Evolutionary conservation across 2,888 invertebrate genomes (phyloP).

Genomic region (Deilephila elpenor): DNA sequence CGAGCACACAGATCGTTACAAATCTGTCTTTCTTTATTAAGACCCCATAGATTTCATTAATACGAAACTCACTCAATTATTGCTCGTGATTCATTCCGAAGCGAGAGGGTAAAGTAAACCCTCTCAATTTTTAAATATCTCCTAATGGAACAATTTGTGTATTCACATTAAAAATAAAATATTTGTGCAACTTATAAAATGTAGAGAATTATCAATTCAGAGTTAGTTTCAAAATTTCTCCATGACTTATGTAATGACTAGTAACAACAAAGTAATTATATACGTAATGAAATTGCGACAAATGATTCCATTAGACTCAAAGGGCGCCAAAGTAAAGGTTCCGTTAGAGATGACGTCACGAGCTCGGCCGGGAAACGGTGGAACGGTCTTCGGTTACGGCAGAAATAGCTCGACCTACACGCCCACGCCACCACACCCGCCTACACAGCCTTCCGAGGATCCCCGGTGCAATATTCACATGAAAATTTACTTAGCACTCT

Average conservation of each 20-base stretch:
- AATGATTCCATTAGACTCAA: background rate
- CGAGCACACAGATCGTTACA: background rate
- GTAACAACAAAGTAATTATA: background rate
- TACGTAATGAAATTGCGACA: constrained; percentile 6
- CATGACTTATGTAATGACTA: background rate
- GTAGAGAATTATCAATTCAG: background rate
- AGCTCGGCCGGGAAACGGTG: constrained; percentile 41
- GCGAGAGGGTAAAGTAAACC: background rate
- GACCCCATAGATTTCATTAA: background rate
- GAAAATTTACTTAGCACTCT: background rate
- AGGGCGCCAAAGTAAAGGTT: background rate
- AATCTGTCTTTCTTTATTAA: constrained; percentile 12
- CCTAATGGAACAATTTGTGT: background rate
- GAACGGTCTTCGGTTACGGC: constrained; percentile 47
- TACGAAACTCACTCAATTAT: background rate
- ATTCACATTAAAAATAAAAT: no score
- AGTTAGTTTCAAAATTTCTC: background rate
- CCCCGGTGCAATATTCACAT: background rate
- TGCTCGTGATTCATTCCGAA: background rate
- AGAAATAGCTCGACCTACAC: constrained; percentile 61
- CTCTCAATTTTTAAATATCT: background rate
- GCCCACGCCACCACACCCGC: constrained; percentile 58
- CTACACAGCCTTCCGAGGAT: constrained; percentile 27
- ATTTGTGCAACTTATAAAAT: background rate
- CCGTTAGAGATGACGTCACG: constrained; percentile 43